phyloP scores from a whole-genome alignment of 1,140 invertebrate genomes.

The Penaeus japonicus region DNA sequence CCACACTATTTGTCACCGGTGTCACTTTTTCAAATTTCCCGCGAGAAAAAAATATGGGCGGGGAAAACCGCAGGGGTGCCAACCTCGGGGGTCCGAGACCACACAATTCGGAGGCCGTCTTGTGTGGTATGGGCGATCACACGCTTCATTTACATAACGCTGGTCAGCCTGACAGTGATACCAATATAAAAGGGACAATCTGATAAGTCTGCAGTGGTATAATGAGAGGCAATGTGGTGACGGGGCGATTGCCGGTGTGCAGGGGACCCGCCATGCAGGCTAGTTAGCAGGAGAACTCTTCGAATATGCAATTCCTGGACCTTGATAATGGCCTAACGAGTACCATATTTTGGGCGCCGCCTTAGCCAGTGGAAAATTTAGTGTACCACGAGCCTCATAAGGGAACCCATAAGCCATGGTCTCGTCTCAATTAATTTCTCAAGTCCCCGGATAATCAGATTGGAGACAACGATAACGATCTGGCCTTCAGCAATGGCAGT shows the following conservation, averaged over 20 bases:
- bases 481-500: background rate
- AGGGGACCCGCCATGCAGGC: background rate
- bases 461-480: background rate
- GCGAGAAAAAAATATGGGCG: background rate
- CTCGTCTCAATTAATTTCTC: slow-evolving; percentile 13
- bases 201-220: slow-evolving; percentile 41
- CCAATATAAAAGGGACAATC: slow-evolving; percentile 39
- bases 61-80: background rate
- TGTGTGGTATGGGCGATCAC: slow-evolving; percentile 46
- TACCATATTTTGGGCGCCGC: background rate
- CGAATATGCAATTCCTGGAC: background rate
- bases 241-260: slow-evolving; percentile 2
- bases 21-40: slow-evolving; percentile 32
- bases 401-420: background rate
- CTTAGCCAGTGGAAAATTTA: background rate
- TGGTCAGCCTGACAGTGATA: slow-evolving; percentile 37
- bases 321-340: too few species aligned
- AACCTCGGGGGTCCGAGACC: slow-evolving; percentile 8
- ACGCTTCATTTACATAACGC: slow-evolving; percentile 45
- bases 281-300: background rate
- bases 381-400: background rate
- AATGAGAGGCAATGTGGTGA: slow-evolving; percentile 34
- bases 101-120: slow-evolving; percentile 28
- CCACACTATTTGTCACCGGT: slow-evolving; percentile 35
- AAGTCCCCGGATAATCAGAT: background rate